phyloP scores from a whole-genome alignment of 2,888 invertebrate genomes.

The Orthosia gothica region DNA sequence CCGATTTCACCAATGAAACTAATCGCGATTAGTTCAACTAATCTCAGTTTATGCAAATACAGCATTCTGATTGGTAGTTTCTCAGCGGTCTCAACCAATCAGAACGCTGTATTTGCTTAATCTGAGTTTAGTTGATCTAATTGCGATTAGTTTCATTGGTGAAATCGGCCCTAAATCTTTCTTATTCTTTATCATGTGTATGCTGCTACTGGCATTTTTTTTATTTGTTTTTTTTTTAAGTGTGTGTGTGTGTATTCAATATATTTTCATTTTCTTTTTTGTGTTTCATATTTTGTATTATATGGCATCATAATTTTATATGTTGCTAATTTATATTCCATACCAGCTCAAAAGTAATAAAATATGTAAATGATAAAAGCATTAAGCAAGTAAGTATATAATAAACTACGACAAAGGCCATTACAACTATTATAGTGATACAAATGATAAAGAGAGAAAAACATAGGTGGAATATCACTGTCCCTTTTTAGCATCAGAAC shows the following conservation, averaged over 20 bases:
- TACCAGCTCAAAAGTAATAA: not conserved
- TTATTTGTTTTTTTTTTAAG: not conserved
- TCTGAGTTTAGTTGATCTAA: too few relatives aligned
- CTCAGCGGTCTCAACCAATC: too few relatives aligned
- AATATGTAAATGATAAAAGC: constrained; percentile 12
- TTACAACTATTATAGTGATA: not conserved
- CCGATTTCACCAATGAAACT: too few relatives aligned
- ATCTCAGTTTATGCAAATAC: too few relatives aligned
- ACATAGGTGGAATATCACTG: not conserved
- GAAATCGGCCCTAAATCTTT: too few relatives aligned
- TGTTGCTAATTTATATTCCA: not conserved
- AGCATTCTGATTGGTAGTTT: too few relatives aligned
- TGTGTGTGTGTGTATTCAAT: constrained; percentile 22
- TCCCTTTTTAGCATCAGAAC: not conserved
- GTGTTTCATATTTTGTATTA: not conserved
- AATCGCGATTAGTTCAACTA: too few relatives aligned
- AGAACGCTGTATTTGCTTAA: too few relatives aligned
- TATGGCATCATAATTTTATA: not conserved
- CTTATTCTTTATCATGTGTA: too few relatives aligned
- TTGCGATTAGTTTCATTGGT: too few relatives aligned
- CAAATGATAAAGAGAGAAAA: not conserved
- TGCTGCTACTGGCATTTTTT: not conserved
- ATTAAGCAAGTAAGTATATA: not conserved
- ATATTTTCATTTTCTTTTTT: not conserved
- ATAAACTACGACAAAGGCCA: not conserved